Evolutionary conservation across 35 echinoderm and acorn worm species (phyloP).

Genomic region (Holothuria glaberrima): DNA sequence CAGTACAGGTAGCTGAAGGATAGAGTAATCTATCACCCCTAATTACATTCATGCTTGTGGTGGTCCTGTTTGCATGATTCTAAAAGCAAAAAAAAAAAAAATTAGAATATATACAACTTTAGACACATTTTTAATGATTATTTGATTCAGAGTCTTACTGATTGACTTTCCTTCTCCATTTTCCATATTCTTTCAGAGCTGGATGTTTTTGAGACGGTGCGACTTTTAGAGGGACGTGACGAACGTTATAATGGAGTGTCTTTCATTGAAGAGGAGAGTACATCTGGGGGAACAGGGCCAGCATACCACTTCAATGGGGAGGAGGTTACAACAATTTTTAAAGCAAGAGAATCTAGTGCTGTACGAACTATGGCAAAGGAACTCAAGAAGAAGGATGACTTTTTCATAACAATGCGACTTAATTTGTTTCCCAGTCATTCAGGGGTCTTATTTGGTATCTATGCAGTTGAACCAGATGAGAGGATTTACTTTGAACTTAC

Average conservation of each 20-base stretch:
- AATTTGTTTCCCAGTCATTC: conserved; percentile 8
- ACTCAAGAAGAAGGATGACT: conserved; percentile 44
- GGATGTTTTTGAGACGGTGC: conserved; percentile 10
- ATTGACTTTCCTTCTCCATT: too few species aligned
- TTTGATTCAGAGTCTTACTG: too few species aligned
- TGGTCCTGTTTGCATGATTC: too few species aligned
- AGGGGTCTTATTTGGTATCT: conserved; percentile 56
- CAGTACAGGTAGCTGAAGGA: too few species aligned
- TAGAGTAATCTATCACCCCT: too few species aligned
- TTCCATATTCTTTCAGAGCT: background rate
- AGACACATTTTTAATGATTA: too few species aligned
- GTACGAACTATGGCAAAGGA: conserved; percentile 25
- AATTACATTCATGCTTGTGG: too few species aligned
- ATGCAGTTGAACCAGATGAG: conserved; percentile 10
- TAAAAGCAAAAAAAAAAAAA: too few species aligned
- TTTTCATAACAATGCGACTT: conserved; percentile 38
- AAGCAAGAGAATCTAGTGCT: background rate
- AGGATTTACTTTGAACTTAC: conserved; percentile 34
- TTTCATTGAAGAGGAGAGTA: conserved; percentile 34
- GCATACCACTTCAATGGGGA: conserved; percentile 44
- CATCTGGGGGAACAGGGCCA: conserved; percentile 32
- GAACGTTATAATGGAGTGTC: conserved; percentile 1
- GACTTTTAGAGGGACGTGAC: background rate
- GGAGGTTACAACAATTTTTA: background rate
- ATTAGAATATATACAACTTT: too few species aligned